Evolutionary conservation across 2,797 vertebrate genomes (phyloP).

Genomic region (Sparidentex hasta): DNA sequence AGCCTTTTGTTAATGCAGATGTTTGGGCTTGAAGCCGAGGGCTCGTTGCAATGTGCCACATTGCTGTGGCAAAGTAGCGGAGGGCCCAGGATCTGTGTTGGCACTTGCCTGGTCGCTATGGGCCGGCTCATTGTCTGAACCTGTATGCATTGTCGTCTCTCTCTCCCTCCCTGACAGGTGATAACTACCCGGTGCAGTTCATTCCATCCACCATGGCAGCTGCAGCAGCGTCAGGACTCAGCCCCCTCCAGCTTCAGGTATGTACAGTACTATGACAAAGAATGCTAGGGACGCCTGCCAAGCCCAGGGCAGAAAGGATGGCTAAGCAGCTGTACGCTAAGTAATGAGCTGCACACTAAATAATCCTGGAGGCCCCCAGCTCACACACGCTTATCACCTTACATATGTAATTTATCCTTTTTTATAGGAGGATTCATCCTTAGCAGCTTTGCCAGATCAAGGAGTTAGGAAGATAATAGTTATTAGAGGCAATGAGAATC

Average conservation of each 20-base stretch:
- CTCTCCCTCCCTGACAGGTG: constrained; percentile 92
- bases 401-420: constrained; percentile 84
- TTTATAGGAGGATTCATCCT: constrained; percentile 80
- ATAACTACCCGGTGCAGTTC: constrained; percentile 99
- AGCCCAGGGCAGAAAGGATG: constrained; percentile 88
- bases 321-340: constrained; percentile 97
- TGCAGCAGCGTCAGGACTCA: constrained; percentile 99
- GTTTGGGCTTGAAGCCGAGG: constrained; percentile 92
- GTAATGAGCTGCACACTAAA: constrained; percentile 93
- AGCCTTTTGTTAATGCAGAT: constrained; percentile 97
- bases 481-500: constrained; percentile 80
- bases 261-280: constrained; percentile 94
- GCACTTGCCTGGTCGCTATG: constrained; percentile 92
- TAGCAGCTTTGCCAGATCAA: constrained; percentile 67
- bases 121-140: constrained; percentile 97
- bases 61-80: constrained; percentile 77
- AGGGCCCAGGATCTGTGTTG: constrained; percentile 88
- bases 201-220: constrained; percentile 99
- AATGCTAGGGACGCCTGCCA: constrained; percentile 91
- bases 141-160: constrained; percentile 94
- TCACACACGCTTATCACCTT: constrained; percentile 93
- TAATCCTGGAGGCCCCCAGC: constrained; percentile 88
- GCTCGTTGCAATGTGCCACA: constrained; percentile 82
- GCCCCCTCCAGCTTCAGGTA: constrained; percentile 99
- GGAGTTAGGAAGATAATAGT: constrained; percentile 79